Conservation (phyloP, 2,113 vertebrate genomes). For the Phodopus roborovskii region DNA sequence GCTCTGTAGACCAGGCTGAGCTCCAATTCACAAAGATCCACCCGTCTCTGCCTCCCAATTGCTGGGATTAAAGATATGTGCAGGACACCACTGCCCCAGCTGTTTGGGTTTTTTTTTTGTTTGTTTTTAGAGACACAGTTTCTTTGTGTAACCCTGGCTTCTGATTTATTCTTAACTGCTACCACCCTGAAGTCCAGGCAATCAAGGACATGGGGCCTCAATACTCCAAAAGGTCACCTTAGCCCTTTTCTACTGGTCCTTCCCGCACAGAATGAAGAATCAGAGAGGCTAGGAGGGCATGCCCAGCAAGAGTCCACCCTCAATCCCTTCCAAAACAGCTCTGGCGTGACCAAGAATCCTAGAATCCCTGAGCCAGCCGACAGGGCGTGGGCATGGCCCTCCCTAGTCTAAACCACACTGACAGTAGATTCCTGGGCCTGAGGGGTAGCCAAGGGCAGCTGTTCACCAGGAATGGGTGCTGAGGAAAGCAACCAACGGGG, state of each 20-base stretch:
- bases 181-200: background rate
- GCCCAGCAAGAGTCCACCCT: background rate
- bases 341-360: background rate
- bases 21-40: background rate
- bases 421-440: constrained; percentile 11
- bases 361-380: background rate
- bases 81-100: background rate
- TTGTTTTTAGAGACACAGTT: background rate
- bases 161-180: background rate
- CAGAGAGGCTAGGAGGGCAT: background rate
- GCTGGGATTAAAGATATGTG: background rate
- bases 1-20: background rate
- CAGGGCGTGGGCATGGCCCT: background rate
- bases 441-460: background rate
- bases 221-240: background rate
- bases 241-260: background rate
- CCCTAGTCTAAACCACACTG: background rate
- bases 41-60: background rate
- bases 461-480: background rate
- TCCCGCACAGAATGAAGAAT: background rate
- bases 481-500: background rate
- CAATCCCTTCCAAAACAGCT: background rate
- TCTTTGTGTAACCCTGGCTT: background rate
- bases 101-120: background rate
- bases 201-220: background rate